These are phyloP conservation scores for Synanthedon myopaeformis DNA, from an alignment of 2,888 invertebrate species.

Conservation along the genomic window DNA sequence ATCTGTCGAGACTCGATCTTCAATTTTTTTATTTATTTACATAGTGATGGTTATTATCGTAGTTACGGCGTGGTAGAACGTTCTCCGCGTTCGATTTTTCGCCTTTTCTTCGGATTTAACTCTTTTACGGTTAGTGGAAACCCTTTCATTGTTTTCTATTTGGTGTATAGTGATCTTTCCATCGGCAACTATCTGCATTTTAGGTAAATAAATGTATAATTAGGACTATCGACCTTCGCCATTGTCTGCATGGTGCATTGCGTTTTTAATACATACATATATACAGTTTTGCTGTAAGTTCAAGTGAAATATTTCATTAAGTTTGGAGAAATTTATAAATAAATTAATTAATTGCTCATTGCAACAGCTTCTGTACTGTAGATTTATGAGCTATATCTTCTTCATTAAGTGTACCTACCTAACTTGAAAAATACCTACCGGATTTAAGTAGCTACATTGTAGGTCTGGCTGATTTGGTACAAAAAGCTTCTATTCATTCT, in stretches of 20 bases:
- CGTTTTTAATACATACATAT: conserved; percentile 29
- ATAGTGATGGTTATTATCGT: conserved; percentile 67
- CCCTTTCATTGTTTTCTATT: conserved; percentile 8
- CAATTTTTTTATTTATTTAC: conserved; percentile 69
- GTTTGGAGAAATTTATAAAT: neutral
- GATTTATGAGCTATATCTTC: too few relatives aligned
- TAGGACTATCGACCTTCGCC: conserved; percentile 64
- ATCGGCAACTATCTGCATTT: neutral
- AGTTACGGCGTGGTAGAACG: conserved; percentile 68
- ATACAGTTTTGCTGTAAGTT: neutral
- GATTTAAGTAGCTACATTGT: too few relatives aligned
- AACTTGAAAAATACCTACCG: too few relatives aligned
- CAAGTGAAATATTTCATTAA: neutral
- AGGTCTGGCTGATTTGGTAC: too few relatives aligned
- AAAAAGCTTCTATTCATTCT: too few relatives aligned
- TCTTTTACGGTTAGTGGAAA: conserved; percentile 55
- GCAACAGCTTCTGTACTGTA: too few relatives aligned
- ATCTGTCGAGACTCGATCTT: conserved; percentile 64
- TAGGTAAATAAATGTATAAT: conserved; percentile 20
- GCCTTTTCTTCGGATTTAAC: conserved; percentile 53
- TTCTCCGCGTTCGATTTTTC: conserved; percentile 57
- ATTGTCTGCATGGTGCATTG: conserved; percentile 71
- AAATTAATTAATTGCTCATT: too few relatives aligned
- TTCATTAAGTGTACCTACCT: too few relatives aligned
- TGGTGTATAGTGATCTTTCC: neutral